A percentile compares a stretch with the other conserved stretches of the same genome.
These are phyloP conservation scores for Lutjanus campechanus DNA, from an alignment of 2,797 vertebrate species.

Conservation along the genomic window DNA sequence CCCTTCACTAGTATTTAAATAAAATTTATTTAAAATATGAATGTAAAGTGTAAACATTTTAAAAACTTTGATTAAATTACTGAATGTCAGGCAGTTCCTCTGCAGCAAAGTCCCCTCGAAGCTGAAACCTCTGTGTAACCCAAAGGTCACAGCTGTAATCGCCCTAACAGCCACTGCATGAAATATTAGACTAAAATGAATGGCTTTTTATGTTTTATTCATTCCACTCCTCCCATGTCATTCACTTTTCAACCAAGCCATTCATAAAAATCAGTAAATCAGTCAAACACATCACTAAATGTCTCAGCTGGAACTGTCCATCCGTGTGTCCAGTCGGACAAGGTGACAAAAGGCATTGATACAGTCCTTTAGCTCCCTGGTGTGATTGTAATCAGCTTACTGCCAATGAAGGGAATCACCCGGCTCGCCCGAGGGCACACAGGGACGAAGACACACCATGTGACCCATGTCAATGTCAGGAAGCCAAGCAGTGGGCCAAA, in stretches of 20 bases:
- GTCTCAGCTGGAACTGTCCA: slow-evolving; percentile 19
- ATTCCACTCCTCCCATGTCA: background rate
- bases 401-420: slow-evolving; percentile 34
- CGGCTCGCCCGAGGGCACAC: slow-evolving; percentile 33
- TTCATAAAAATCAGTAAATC: slow-evolving; percentile 31
- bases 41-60: too few relatives aligned
- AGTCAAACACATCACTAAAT: slow-evolving; percentile 15
- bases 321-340: slow-evolving; percentile 31
- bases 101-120: background rate
- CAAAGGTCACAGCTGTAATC: slow-evolving; percentile 25
- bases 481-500: slow-evolving; percentile 40
- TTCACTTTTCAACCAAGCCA: slow-evolving; percentile 1
- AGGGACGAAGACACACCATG: slow-evolving; percentile 46
- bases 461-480: slow-evolving; percentile 57
- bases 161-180: background rate
- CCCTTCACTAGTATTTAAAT: too few relatives aligned
- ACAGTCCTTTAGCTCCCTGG: slow-evolving; percentile 39
- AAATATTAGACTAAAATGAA: slow-evolving; percentile 5
- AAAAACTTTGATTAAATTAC: background rate
- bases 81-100: background rate
- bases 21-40: too few relatives aligned
- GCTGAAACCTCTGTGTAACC: slow-evolving; percentile 3
- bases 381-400: slow-evolving; percentile 73
- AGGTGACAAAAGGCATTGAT: slow-evolving; percentile 52
- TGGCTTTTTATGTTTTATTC: background rate